Percentiles rank a stretch among this genome's conserved stretches.
These are phyloP conservation scores for Holotrichia oblita DNA, from an alignment of 1,140 invertebrate genomes.

Conservation along the genomic window DNA sequence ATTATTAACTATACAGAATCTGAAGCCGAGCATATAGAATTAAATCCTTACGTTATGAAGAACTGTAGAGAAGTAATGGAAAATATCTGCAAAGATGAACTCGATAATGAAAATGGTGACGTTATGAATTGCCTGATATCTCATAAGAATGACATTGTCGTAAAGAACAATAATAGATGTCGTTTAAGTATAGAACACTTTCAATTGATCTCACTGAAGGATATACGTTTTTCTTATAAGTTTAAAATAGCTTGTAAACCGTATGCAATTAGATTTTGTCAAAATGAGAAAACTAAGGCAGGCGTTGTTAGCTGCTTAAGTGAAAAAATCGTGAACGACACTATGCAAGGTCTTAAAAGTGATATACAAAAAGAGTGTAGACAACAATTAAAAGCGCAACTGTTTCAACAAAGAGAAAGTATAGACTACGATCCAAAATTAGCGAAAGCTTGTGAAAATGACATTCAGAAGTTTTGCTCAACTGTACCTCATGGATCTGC, in stretches of 20 bases:
- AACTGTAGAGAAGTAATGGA: constrained; percentile 86
- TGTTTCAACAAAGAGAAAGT: constrained; percentile 89
- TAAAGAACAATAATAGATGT: constrained; percentile 84
- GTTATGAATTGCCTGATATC: constrained; percentile 94
- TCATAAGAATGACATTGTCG: constrained; percentile 87
- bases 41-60: constrained; percentile 85
- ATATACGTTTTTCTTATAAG: constrained; percentile 92
- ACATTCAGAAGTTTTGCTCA: constrained; percentile 80
- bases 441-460: constrained; percentile 76
- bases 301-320: constrained; percentile 93
- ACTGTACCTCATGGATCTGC: constrained; percentile 80
- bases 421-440: constrained; percentile 86
- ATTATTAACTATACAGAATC: constrained; percentile 87
- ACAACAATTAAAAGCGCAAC: constrained; percentile 86
- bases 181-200: constrained; percentile 94
- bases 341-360: constrained; percentile 79
- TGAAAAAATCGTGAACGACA: constrained; percentile 88
- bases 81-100: constrained; percentile 79
- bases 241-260: constrained; percentile 92
- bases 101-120: constrained; percentile 80
- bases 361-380: constrained; percentile 86
- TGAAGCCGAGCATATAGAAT: constrained; percentile 84
- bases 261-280: constrained; percentile 85
- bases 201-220: constrained; percentile 90
- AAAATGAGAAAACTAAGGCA: constrained; percentile 78